Evolutionary conservation across 2,113 vertebrate species (phyloP).

Genomic region (Oceanites oceanicus): DNA sequence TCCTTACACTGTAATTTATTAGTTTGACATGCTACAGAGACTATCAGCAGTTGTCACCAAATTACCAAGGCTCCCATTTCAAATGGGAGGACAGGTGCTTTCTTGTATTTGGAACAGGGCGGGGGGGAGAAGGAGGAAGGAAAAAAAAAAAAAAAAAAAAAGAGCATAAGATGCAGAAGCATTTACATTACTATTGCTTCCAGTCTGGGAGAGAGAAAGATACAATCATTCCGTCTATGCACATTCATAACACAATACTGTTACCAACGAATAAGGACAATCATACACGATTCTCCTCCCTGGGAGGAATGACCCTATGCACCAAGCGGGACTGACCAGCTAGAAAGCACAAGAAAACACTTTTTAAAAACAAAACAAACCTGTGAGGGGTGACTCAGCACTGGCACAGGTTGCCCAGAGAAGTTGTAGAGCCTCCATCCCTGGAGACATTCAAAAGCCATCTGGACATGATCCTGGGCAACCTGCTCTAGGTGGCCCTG

Average conservation of each 20-base stretch:
- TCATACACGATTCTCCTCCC: rapidly evolving
- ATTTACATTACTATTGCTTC: background rate
- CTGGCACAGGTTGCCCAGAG: background rate
- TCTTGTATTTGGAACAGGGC: background rate
- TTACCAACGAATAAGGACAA: background rate
- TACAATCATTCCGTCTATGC: background rate
- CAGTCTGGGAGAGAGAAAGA: background rate
- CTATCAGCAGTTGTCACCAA: constrained; percentile 30
- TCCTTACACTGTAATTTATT: constrained; percentile 40
- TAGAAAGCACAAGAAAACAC: background rate
- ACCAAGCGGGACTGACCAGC: background rate
- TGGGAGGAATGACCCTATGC: background rate
- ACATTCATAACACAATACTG: background rate
- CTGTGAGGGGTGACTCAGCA: background rate
- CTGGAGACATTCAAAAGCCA: background rate
- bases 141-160: background rate
- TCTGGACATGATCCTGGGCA: background rate
- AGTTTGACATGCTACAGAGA: constrained; percentile 10
- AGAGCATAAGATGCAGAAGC: background rate
- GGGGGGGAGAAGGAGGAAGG: no score
- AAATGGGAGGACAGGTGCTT: constrained; percentile 8
- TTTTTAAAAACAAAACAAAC: background rate
- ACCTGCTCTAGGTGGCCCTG: background rate
- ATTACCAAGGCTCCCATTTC: constrained; percentile 20
- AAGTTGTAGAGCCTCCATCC: background rate